Evolutionary conservation across 2,888 invertebrate genomes (phyloP).

Genomic region (Proisotoma minuta): DNA sequence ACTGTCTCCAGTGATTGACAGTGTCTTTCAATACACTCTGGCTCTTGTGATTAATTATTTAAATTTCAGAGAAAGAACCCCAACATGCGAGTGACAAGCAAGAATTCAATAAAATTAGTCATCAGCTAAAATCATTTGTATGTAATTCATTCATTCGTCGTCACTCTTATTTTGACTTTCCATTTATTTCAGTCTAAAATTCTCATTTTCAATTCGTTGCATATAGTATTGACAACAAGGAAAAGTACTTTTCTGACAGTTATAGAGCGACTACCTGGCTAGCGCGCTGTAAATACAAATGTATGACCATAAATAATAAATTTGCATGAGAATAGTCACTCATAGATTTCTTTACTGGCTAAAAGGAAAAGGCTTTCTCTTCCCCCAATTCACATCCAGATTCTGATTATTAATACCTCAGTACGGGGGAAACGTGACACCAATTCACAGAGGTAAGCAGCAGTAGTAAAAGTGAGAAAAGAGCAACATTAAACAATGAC

Average conservation of each 20-base stretch:
- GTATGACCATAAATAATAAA: slow-evolving; percentile 6
- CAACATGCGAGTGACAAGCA: too few species aligned
- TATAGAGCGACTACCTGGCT: too few species aligned
- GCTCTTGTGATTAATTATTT: slow-evolving; percentile 1
- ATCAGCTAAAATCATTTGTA: too few species aligned
- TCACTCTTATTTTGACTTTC: neutral
- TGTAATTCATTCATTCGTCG: neutral
- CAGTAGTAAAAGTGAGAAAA: neutral
- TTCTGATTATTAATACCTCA: neutral
- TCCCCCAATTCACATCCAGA: neutral
- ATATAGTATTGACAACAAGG: neutral
- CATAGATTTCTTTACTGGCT: too few species aligned
- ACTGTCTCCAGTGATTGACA: too few species aligned
- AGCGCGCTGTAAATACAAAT: too few species aligned
- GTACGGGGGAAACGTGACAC: neutral
- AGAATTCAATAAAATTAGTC: too few species aligned
- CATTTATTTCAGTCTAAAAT: too few species aligned
- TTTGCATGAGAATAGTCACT: slow-evolving; percentile 4
- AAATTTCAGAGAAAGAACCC: neutral
- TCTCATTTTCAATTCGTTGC: neutral
- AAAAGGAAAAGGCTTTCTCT: neutral
- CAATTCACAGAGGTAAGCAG: neutral
- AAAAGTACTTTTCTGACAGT: too few species aligned
- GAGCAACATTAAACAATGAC: neutral
- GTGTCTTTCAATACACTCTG: too few species aligned